Conservation (phyloP, 2,888 invertebrate species). For the Latheticus oryzae region DNA sequence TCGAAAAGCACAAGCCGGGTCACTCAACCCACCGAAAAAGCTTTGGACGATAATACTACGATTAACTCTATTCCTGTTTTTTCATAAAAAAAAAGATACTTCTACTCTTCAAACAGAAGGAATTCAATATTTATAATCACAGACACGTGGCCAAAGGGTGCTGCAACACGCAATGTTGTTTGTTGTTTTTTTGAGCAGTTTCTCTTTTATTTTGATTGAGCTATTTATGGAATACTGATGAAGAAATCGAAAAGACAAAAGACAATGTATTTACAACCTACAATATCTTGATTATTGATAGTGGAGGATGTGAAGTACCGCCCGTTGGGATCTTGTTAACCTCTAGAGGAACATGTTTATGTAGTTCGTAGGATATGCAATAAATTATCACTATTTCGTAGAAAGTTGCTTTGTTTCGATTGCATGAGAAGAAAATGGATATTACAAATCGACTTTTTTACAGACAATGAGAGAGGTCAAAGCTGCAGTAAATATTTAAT, state of each 20-base stretch:
- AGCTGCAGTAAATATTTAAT: too few species aligned
- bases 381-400: too few species aligned
- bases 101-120: constrained; percentile 7
- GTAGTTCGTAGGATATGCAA: background rate
- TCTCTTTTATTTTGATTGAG: background rate
- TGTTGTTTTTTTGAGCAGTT: background rate
- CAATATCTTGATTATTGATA: background rate
- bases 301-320: background rate
- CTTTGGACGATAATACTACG: constrained; percentile 41
- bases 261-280: constrained; percentile 1
- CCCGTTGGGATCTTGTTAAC: constrained; percentile 4
- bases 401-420: too few species aligned
- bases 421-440: too few species aligned
- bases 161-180: constrained; percentile 22
- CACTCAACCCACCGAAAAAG: constrained; percentile 47
- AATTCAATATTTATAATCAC: constrained; percentile 16
- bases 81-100: too few species aligned
- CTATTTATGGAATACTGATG: background rate
- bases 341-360: constrained; percentile 7
- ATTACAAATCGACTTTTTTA: too few species aligned
- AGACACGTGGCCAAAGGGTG: constrained; percentile 21
- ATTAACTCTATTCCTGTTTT: constrained; percentile 40
- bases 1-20: constrained; percentile 45
- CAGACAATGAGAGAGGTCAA: too few species aligned
- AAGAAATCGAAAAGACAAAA: background rate